These are phyloP conservation scores for Urocolius indicus DNA, from an alignment of 2,113 vertebrate genomes.

Conservation along the genomic window DNA sequence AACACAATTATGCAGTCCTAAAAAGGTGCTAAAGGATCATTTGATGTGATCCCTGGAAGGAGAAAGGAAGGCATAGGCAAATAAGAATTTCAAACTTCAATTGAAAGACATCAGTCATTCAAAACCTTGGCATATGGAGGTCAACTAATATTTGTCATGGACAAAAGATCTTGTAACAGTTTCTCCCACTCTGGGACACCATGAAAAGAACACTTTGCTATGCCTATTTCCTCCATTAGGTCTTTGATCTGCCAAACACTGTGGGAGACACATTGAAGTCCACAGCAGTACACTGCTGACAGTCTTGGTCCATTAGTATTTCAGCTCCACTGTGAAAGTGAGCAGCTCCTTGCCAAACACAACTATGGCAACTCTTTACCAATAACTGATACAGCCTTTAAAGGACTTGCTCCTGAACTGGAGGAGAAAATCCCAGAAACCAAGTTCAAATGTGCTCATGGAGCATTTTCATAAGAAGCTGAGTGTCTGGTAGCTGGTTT, in stretches of 20 bases:
- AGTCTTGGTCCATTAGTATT: background rate
- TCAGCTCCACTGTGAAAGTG: background rate
- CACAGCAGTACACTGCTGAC: background rate
- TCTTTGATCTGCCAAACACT: background rate
- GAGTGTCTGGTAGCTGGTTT: background rate
- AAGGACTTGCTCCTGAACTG: background rate
- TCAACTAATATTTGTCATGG: background rate
- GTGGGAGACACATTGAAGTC: background rate
- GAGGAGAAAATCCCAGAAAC: background rate
- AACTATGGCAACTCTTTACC: background rate
- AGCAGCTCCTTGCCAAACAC: background rate
- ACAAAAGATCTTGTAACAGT: background rate
- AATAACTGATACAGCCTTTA: background rate
- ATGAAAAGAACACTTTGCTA: background rate
- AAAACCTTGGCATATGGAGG: background rate
- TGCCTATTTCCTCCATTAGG: background rate
- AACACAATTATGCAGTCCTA: background rate
- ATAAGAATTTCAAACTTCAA: background rate
- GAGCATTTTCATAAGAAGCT: background rate
- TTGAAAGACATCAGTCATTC: rapidly evolving
- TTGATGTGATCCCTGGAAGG: background rate
- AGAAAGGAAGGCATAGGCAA: background rate
- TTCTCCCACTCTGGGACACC: background rate
- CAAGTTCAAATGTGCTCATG: background rate
- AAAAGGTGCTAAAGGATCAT: background rate